These are phyloP conservation scores for Maniola jurtina DNA, from an alignment of 1,140 invertebrate genomes.

Conservation along the genomic window DNA sequence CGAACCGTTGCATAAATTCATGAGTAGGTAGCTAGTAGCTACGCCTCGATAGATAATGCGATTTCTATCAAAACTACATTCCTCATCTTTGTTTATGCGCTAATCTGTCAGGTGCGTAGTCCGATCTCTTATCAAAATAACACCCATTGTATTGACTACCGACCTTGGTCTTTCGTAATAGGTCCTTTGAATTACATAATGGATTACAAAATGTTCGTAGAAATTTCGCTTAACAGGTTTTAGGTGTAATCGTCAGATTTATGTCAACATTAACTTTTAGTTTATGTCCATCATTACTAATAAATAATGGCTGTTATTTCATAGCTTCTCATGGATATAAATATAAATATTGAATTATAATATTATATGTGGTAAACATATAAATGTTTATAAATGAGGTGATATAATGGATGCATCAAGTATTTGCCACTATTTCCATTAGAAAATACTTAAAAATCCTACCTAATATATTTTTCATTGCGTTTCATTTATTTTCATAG, in stretches of 20 bases:
- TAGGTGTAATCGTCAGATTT: background rate
- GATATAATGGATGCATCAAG: background rate
- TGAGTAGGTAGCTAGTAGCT: conserved; percentile 32
- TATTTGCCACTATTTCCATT: background rate
- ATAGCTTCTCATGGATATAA: background rate
- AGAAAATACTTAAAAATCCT: no score
- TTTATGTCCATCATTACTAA: background rate
- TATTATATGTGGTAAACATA: background rate
- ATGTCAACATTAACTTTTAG: background rate
- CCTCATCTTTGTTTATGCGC: conserved; percentile 32
- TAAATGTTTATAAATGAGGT: background rate
- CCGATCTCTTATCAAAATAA: conserved; percentile 22
- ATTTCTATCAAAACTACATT: conserved; percentile 37
- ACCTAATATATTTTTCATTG: no score
- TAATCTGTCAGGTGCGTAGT: conserved; percentile 39
- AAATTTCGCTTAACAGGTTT: background rate
- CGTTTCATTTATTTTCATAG: no score
- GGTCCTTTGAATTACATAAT: conserved; percentile 21
- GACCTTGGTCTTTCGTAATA: conserved; percentile 41
- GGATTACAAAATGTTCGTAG: background rate
- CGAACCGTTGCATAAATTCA: conserved; percentile 17
- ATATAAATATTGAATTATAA: background rate
- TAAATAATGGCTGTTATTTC: background rate
- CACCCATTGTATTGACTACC: conserved; percentile 20
- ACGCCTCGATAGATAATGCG: conserved; percentile 16